Evolutionary conservation across 1,140 invertebrate genomes (phyloP).

Genomic region (Zophobas morio): DNA sequence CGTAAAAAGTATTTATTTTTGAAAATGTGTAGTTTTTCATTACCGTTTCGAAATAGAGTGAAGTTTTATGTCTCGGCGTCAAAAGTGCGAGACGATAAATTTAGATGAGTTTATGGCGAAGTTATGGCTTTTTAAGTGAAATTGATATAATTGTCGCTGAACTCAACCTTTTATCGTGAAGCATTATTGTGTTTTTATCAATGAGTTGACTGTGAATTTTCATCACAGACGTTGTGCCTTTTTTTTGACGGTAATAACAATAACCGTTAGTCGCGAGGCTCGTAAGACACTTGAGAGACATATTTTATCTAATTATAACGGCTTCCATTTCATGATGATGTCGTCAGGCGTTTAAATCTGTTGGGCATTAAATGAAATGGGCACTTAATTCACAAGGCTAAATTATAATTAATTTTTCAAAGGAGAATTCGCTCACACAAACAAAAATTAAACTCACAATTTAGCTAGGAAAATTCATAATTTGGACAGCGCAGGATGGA

Average conservation of each 20-base stretch:
- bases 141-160: constrained; percentile 6
- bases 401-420: not conserved
- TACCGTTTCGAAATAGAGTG: constrained; percentile 20
- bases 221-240: constrained; percentile 8
- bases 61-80: not conserved
- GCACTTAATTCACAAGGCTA: constrained; percentile 5
- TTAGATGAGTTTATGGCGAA: constrained; percentile 4
- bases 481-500: no score
- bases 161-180: constrained; percentile 7
- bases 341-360: not conserved
- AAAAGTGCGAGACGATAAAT: not conserved
- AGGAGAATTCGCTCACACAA: not conserved
- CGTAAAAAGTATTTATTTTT: constrained; percentile 5
- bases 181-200: not conserved
- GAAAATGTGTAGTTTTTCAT: constrained; percentile 5
- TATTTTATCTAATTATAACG: constrained; percentile 41
- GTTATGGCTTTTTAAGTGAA: constrained; percentile 3
- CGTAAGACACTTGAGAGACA: constrained; percentile 20
- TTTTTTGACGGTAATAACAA: constrained; percentile 12
- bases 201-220: constrained; percentile 9
- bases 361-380: constrained; percentile 19
- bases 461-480: no score
- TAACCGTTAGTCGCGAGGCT: not conserved
- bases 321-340: constrained; percentile 5
- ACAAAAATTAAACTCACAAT: no score